These are phyloP conservation scores for Pseudococcus viburni DNA, from an alignment of 2,888 invertebrate genomes.

Conservation along the genomic window DNA sequence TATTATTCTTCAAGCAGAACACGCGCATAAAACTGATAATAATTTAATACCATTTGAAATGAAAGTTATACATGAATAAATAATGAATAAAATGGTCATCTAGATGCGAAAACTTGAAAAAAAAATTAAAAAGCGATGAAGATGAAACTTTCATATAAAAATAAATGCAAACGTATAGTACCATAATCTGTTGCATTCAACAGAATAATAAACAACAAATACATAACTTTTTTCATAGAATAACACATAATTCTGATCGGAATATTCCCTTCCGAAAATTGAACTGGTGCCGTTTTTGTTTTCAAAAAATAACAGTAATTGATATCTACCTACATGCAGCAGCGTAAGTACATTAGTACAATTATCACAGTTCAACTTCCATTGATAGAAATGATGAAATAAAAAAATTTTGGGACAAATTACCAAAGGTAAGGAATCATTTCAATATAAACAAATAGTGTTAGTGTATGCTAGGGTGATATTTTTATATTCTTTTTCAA, in stretches of 20 bases:
- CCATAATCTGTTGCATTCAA: not conserved
- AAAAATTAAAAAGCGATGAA: not conserved
- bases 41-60: not conserved
- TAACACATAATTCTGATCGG: not conserved
- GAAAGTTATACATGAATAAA: not conserved
- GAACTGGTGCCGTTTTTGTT: not conserved
- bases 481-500: no score
- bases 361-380: not conserved
- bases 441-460: not conserved
- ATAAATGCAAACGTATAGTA: not conserved
- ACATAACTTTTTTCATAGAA: not conserved
- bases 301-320: not conserved
- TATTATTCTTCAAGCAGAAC: not conserved
- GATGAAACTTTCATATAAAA: not conserved
- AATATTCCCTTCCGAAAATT: not conserved
- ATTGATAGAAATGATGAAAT: not conserved
- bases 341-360: constrained; percentile 1
- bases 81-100: not conserved
- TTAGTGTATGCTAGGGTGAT: not conserved
- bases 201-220: not conserved
- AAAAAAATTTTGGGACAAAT: not conserved
- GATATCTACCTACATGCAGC: not conserved
- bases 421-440: not conserved
- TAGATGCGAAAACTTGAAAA: not conserved
- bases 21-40: not conserved